Conservation (phyloP, 2,888 invertebrate species). For the Lepidocyrtinus sp. region DNA sequence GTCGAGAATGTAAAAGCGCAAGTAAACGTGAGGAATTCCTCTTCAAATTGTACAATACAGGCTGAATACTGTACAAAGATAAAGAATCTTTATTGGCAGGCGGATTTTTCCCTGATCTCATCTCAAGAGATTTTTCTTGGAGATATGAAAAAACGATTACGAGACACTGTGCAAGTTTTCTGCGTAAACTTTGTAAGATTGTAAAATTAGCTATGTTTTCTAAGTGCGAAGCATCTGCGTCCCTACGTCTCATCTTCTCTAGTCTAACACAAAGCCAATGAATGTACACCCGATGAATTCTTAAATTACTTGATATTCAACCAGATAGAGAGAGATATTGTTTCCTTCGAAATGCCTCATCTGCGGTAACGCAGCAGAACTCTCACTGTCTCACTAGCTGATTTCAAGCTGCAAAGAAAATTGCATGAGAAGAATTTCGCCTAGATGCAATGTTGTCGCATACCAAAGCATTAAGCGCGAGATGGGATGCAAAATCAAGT, state of each 20-base stretch:
- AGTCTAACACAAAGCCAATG: neutral
- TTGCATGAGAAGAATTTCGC: conserved; percentile 6
- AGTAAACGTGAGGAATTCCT: conserved; percentile 5
- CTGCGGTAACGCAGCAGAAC: conserved; percentile 11
- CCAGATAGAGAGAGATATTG: too few relatives aligned
- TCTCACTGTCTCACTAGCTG: too few relatives aligned
- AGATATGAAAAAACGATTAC: conserved; percentile 2
- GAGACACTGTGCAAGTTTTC: neutral
- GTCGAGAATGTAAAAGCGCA: neutral
- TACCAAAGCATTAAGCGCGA: neutral
- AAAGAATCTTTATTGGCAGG: conserved; percentile 45
- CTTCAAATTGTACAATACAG: conserved; percentile 39
- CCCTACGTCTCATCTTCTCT: neutral
- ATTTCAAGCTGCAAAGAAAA: conserved; percentile 15
- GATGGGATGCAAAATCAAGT: conserved; percentile 1
- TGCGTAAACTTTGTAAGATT: neutral
- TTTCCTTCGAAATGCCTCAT: conserved; percentile 6
- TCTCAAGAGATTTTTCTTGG: conserved; percentile 11
- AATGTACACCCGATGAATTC: conserved; percentile 7
- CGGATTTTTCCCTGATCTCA: conserved; percentile 27
- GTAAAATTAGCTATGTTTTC: conserved; percentile 2
- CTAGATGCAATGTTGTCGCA: neutral
- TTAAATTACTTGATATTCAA: conserved; percentile 6
- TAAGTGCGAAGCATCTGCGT: conserved; percentile 4
- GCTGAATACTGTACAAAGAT: conserved; percentile 21